phyloP scores from a whole-genome alignment of 2,888 invertebrate genomes.

The Philonicus albiceps region DNA sequence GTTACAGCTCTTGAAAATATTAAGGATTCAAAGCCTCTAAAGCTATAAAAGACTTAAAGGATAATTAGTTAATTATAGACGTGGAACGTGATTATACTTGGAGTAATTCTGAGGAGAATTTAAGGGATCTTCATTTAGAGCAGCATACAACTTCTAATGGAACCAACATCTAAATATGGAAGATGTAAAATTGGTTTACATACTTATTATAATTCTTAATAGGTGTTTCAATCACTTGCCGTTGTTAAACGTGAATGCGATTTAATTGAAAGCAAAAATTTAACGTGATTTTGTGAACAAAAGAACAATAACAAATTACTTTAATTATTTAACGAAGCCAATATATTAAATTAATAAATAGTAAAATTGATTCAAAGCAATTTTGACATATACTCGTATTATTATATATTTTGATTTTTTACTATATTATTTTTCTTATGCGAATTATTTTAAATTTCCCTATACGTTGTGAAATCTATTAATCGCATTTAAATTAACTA shows the following conservation, averaged over 20 bases:
- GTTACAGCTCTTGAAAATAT: not conserved
- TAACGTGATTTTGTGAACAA: not conserved
- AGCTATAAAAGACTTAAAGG: not conserved
- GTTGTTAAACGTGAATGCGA: not conserved
- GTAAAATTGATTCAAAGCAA: not conserved
- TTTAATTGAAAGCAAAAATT: not conserved
- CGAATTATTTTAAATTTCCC: too few species aligned
- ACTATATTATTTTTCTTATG: too few species aligned
- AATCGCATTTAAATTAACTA: not conserved
- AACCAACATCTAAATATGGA: slow-evolving; percentile 6
- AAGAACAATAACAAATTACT: not conserved
- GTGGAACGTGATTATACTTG: not conserved
- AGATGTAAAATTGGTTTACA: not conserved
- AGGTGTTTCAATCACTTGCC: not conserved
- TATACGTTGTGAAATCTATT: not conserved
- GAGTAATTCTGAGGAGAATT: not conserved
- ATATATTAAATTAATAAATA: not conserved
- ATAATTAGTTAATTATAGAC: not conserved
- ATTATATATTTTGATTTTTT: not conserved
- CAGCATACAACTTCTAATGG: not conserved
- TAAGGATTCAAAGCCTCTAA: not conserved
- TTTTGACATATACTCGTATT: not conserved
- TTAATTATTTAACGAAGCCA: too few species aligned
- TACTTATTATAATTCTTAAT: not conserved
- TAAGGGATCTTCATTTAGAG: not conserved